Percentiles rank a stretch among this genome's conserved stretches.
Conservation (phyloP, 1,140 invertebrate genomes). For the Mercenaria mercenaria region DNA sequence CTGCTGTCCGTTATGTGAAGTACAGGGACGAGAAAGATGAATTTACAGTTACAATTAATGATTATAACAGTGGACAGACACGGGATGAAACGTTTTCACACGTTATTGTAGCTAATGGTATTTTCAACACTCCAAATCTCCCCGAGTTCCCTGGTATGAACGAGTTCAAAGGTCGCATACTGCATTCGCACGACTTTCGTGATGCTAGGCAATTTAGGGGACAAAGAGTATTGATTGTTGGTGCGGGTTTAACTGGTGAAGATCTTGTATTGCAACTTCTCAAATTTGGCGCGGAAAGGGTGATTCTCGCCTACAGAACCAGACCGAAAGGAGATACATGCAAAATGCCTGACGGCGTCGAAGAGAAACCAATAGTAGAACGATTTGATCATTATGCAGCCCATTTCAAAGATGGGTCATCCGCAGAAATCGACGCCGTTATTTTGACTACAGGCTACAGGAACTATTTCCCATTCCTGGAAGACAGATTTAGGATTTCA, state of each 20-base stretch:
- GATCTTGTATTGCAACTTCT: slow-evolving; percentile 50
- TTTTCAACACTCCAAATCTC: slow-evolving; percentile 43
- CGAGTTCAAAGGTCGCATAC: slow-evolving; percentile 39
- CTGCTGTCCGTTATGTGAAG: no score
- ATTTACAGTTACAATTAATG: no score
- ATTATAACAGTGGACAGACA: no score
- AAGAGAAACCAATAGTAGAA: slow-evolving; percentile 32
- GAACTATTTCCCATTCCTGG: slow-evolving; percentile 54
- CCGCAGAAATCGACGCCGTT: slow-evolving; percentile 33
- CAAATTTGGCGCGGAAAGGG: slow-evolving; percentile 27
- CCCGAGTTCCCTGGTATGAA: slow-evolving; percentile 28
- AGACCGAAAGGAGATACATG: background rate
- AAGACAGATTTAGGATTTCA: slow-evolving; percentile 3
- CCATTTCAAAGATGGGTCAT: slow-evolving; percentile 53
- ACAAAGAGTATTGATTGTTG: slow-evolving; percentile 48
- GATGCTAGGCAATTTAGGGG: slow-evolving; percentile 41
- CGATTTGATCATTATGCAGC: background rate
- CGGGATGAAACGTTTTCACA: no score
- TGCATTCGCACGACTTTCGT: slow-evolving; percentile 61
- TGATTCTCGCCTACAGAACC: background rate
- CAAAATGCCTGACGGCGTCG: slow-evolving; percentile 26
- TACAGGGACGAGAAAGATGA: no score
- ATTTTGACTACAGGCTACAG: slow-evolving; percentile 55
- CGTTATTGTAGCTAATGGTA: slow-evolving; percentile 47
- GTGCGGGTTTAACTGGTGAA: slow-evolving; percentile 32